These are phyloP conservation scores for Neotoxoptera formosana DNA, from an alignment of 1,140 invertebrate genomes.

Conservation along the genomic window DNA sequence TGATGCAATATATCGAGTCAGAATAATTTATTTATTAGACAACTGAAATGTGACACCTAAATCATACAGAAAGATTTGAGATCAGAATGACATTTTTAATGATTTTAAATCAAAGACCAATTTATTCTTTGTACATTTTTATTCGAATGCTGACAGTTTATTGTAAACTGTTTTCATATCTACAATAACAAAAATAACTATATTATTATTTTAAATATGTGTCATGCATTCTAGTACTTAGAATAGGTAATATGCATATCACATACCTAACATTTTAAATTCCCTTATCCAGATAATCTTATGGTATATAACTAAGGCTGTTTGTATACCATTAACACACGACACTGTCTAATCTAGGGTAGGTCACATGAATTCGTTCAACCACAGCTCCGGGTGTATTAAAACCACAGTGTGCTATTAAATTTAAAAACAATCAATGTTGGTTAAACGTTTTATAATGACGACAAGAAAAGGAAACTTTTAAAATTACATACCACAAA, in stretches of 20 bases:
- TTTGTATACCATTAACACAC: not conserved
- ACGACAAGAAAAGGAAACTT: not conserved
- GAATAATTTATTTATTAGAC: not conserved
- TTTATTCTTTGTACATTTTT: not conserved
- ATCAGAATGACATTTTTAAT: too few species aligned
- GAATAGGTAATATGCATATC: not conserved
- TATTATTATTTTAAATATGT: not conserved
- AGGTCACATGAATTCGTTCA: not conserved
- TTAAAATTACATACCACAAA: not conserved
- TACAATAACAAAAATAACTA: not conserved
- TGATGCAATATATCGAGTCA: not conserved
- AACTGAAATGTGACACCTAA: not conserved
- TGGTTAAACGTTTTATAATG: not conserved
- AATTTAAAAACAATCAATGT: constrained; percentile 31
- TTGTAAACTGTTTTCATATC: not conserved
- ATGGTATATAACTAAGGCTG: not conserved
- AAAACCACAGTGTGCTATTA: not conserved
- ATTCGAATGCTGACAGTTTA: not conserved
- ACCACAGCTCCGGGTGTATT: not conserved
- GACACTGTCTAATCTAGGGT: not conserved
- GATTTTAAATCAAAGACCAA: not conserved
- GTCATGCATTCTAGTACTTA: not conserved
- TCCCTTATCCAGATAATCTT: not conserved
- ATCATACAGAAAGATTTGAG: too few species aligned
- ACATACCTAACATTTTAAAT: not conserved